These are phyloP conservation scores for Chroicocephalus ridibundus DNA, from an alignment of 2,113 vertebrate species.

Conservation along the genomic window DNA sequence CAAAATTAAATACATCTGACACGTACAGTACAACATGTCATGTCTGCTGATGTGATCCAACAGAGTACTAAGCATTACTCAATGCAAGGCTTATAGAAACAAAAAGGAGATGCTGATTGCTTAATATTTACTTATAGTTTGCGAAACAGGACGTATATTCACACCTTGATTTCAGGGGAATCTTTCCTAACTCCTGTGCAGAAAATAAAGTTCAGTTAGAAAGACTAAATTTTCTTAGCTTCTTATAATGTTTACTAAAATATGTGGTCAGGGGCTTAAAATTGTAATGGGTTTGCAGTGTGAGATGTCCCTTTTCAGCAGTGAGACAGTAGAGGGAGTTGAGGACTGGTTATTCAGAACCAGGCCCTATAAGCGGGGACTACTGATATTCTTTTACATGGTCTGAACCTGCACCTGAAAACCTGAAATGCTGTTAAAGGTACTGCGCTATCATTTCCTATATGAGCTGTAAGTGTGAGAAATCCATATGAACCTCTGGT, in stretches of 20 bases:
- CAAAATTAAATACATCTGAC: constrained; percentile 41
- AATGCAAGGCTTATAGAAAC: not conserved
- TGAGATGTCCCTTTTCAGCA: not conserved
- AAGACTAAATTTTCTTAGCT: not conserved
- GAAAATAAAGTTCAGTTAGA: not conserved
- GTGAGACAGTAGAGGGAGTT: not conserved
- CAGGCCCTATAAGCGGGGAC: not conserved
- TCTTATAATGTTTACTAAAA: not conserved
- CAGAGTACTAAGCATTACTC: not conserved
- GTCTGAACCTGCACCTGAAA: not conserved
- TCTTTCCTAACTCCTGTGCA: not conserved
- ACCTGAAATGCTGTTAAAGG: not conserved
- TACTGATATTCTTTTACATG: not conserved
- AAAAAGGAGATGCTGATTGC: not conserved
- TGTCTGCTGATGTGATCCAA: not conserved
- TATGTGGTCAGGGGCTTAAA: not conserved
- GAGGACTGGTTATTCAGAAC: not conserved
- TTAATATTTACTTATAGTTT: constrained; percentile 12
- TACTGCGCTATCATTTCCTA: not conserved
- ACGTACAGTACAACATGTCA: constrained; percentile 12
- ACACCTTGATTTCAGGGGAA: not conserved
- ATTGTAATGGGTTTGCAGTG: not conserved
- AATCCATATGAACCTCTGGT: not conserved
- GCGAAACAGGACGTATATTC: not conserved
- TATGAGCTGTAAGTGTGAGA: not conserved